These are phyloP conservation scores for Drosophila ercepeae DNA, from an alignment of 1,140 invertebrate species.

Conservation along the genomic window DNA sequence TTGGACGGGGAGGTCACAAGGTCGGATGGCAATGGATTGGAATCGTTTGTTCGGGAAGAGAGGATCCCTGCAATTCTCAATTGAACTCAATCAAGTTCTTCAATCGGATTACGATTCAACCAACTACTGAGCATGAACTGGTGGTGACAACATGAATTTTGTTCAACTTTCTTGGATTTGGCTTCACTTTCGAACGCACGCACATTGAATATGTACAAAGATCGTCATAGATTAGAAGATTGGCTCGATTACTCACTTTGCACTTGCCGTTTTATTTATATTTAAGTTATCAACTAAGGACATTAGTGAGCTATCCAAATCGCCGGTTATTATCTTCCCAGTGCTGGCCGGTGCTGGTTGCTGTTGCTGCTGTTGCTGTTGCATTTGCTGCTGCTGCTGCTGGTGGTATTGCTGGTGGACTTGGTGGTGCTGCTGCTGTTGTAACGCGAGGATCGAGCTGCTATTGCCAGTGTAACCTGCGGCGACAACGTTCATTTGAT, in stretches of 20 bases:
- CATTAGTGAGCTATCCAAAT: conserved; percentile 95
- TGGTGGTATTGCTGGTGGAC: conserved; percentile 37
- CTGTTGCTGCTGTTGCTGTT: conserved; percentile 80
- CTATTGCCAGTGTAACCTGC: conserved; percentile 79
- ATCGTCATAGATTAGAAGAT: conserved; percentile 19
- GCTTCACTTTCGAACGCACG: conserved; percentile 43
- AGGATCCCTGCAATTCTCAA: conserved; percentile 4
- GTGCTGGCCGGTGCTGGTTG: conserved; percentile 84
- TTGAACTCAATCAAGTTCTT: neutral
- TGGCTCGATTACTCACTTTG: conserved; percentile 87
- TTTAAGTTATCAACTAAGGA: conserved; percentile 95
- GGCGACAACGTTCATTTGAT: conserved; percentile 83
- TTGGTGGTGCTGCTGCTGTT: conserved; percentile 79
- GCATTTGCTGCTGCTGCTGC: conserved; percentile 83
- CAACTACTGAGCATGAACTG: conserved; percentile 16
- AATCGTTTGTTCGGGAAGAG: conserved; percentile 4
- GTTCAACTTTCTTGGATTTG: conserved; percentile 8
- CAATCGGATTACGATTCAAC: neutral
- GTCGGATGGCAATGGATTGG: conserved; percentile 23
- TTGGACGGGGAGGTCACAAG: conserved; percentile 2
- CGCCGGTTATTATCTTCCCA: conserved; percentile 93
- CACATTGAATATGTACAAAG: conserved; percentile 31
- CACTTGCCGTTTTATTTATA: conserved; percentile 91
- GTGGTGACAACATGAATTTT: conserved; percentile 25
- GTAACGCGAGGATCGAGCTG: conserved; percentile 76